Conservation (phyloP, 2,113 vertebrate genomes). For the Maccullochella peelii region DNA sequence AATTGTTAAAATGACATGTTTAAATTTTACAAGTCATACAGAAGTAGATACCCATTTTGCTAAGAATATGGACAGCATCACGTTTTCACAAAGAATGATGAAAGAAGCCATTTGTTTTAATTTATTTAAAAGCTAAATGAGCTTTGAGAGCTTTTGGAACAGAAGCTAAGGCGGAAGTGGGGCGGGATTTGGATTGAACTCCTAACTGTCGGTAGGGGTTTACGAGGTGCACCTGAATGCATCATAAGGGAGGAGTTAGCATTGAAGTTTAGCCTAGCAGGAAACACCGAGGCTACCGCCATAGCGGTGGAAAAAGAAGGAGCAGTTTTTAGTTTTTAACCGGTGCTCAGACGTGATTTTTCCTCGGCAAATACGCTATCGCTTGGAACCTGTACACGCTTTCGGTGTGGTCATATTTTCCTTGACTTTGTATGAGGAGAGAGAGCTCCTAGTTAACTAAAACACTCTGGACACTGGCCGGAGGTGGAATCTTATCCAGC, state of each 20-base stretch:
- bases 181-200: background rate
- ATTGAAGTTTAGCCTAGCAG: constrained; percentile 78
- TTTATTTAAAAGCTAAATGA: too few species aligned
- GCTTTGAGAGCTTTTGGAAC: background rate
- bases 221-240: constrained; percentile 60
- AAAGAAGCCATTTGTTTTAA: background rate
- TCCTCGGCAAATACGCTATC: background rate
- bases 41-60: background rate
- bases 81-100: background rate
- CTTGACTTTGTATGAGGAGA: constrained; percentile 15
- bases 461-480: constrained; percentile 27
- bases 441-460: constrained; percentile 7
- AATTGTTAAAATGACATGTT: background rate
- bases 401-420: background rate
- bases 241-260: constrained; percentile 74
- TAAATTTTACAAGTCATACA: background rate
- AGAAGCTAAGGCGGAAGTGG: constrained; percentile 25
- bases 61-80: too few species aligned
- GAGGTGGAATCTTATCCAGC: constrained; percentile 37
- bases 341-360: background rate
- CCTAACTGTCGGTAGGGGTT: background rate
- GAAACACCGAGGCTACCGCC: constrained; percentile 73
- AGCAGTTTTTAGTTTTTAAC: constrained; percentile 3
- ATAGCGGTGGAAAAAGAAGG: constrained; percentile 32
- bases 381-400: background rate